Evolutionary conservation across 2,113 vertebrate genomes (phyloP), one percentile per base, ranked within the genome.

Genomic region (Nibea coibor): DNA sequence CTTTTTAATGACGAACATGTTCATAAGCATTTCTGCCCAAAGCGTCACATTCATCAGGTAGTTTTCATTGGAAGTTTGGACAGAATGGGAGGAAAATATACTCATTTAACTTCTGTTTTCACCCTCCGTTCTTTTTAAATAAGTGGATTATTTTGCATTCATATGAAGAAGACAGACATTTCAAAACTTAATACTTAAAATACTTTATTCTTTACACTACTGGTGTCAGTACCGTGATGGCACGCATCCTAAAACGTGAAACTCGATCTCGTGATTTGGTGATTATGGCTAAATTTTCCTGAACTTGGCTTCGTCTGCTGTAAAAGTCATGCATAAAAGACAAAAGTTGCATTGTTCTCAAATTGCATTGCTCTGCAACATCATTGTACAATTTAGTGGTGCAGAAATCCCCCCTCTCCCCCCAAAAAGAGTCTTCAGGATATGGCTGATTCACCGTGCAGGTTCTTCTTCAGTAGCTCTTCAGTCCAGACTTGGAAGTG

Each of bases 191-290:
- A 81, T 79, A 87, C 10, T 80, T 80, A 88, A 93, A 94, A 94
- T 90, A 91, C 65, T 93, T 94, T 93, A 93, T 93, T 93, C 17
- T 83, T 78, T 75, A 62, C 75, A 69, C 62, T 39, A 65, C 24
- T 57, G 26, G 50, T 77, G 63, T 69, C 84, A 24, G 48, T 74
- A 68, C 75, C 77, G 31, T 54, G 70, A 75, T 69, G 68, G 54
- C 72, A 74, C 62, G 45, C 65, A 73, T 71, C 73, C 39, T 54
- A 16, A 70, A 69, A 81, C 72, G 62, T 54, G 47, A 39, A 15
- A 69, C 48, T 69, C 39, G 8, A 11, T 66, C 24, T 42, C 47
- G 43, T 87, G 56, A 75, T 76, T 82, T 15, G 3, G 70, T 89
- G 80, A 66, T 83, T 88, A 91, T 89, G 88, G 87, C 91, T 93